Evolutionary conservation across 2,888 invertebrate genomes (phyloP), one percentile per base, ranked within the genome.

Genomic region (Drosophila lutescens): DNA sequence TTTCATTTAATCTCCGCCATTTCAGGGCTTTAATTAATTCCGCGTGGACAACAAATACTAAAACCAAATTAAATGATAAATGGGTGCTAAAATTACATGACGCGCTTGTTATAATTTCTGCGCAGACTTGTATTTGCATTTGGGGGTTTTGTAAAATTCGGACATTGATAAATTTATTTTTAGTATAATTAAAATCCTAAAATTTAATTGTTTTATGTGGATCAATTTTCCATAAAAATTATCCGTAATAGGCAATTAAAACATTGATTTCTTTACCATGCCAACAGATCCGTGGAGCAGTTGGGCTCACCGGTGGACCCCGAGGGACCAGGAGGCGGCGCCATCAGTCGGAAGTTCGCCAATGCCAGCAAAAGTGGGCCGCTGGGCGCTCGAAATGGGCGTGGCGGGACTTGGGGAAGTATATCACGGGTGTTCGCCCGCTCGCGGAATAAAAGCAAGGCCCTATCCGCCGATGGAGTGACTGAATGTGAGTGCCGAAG

Each of bases 341-440:
- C 91, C 41, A 91, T 94, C 50, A 93, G 90, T 9, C 77, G 92
- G 12, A 91, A 91, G 72, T 91, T 91, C 54, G 84, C 91, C 26
- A 84, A 90, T 56, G 84, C 91, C 36, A 86, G 91, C 23, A 91
- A 90, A 76, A 91, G 91, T 36, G 92, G 91, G 32, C 90, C 92
- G 9, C 75, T 91, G 43, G 92, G 92, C 9, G 88, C 92, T 0
- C 93, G 95, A 4, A 91, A 92, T 50, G 95, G 95, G 0, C 94
- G 96, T 1, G 97, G 97, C 15, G 95, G 96, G 10, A 94, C 95
- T 20, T 98, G 97, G 97, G 97, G 97, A 57, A 97, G 97, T 86
- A 98, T 98, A 91, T 97, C 97, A 1, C 94, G 97, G 77, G 97
- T 98, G 34, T 98, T 98, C 88, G 97, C 97, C 0, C 93, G 97